Percentiles rank a stretch among this genome's conserved stretches.
These are phyloP conservation scores for Drosophila pegasa DNA, from an alignment of 2,888 invertebrate genomes.

Conservation along the genomic window DNA sequence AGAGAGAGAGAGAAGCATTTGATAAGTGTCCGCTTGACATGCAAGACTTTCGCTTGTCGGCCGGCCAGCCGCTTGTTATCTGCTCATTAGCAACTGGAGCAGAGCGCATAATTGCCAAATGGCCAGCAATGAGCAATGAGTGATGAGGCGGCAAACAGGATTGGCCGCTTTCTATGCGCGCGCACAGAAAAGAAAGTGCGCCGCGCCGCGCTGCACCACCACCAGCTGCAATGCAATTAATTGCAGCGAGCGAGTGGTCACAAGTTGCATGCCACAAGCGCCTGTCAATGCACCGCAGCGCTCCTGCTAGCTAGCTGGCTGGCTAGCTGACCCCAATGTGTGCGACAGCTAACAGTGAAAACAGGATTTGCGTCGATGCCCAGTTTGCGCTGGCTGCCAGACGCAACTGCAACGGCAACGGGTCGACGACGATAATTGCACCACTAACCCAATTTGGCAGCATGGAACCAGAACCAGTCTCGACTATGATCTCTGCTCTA, in stretches of 20 bases:
- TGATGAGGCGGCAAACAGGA: slow-evolving; percentile 53
- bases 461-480: slow-evolving; percentile 64
- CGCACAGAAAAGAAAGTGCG: slow-evolving; percentile 74
- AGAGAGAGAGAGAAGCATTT: neutral
- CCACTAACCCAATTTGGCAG: slow-evolving; percentile 76
- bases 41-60: slow-evolving; percentile 73
- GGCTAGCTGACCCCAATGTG: slow-evolving; percentile 72
- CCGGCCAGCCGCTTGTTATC: slow-evolving; percentile 38
- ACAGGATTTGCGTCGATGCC: slow-evolving; percentile 71
- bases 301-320: slow-evolving; percentile 15
- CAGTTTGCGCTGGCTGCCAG: slow-evolving; percentile 25
- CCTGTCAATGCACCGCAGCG: slow-evolving; percentile 68
- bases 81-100: slow-evolving; percentile 77
- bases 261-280: slow-evolving; percentile 24
- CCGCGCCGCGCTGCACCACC: slow-evolving; percentile 51
- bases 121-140: slow-evolving; percentile 14
- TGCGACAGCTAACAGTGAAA: slow-evolving; percentile 72
- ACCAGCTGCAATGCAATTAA: slow-evolving; percentile 76
- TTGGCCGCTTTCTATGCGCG: slow-evolving; percentile 76
- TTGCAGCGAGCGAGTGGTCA: slow-evolving; percentile 35
- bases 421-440: slow-evolving; percentile 60
- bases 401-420: slow-evolving; percentile 12
- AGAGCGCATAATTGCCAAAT: slow-evolving; percentile 57
- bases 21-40: slow-evolving; percentile 46
- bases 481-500: no score